Percentiles rank a stretch among this genome's conserved stretches.
These are phyloP conservation scores for Cistogaster globosa DNA, from an alignment of 2,888 invertebrate species.

Conservation along the genomic window DNA sequence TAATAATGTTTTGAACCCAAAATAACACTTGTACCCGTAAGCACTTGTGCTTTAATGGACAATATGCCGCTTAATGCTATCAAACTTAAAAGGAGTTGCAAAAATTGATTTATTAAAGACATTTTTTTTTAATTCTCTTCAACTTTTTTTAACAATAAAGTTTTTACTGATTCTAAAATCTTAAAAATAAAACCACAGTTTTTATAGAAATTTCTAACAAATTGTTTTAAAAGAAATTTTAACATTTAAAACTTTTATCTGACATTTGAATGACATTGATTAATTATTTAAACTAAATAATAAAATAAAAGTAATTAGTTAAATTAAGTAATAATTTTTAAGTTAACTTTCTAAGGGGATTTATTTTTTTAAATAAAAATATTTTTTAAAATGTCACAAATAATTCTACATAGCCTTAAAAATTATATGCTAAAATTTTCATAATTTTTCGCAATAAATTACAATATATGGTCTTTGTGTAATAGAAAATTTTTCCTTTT, in stretches of 20 bases:
- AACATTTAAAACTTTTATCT: background rate
- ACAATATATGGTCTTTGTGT: no score
- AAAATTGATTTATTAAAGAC: background rate
- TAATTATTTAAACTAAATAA: constrained; percentile 3
- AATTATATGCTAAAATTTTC: no score
- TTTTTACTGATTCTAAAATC: background rate
- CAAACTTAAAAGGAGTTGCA: background rate
- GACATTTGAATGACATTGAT: constrained; percentile 10
- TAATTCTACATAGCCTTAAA: no score
- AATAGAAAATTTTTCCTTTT: no score
- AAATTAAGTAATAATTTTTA: background rate
- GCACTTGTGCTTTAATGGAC: background rate
- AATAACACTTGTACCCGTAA: constrained; percentile 44
- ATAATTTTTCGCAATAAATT: no score
- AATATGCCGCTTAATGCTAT: background rate
- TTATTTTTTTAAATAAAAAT: no score
- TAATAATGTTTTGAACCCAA: constrained; percentile 66
- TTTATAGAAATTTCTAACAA: background rate
- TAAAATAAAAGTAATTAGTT: background rate
- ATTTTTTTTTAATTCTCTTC: background rate
- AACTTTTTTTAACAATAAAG: background rate
- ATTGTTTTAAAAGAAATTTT: background rate
- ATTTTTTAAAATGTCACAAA: no score
- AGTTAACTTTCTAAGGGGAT: no score
- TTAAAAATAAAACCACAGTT: background rate